These are phyloP conservation scores for Oscheius sp. DNA, from an alignment of 2,888 invertebrate species.

Conservation along the genomic window DNA sequence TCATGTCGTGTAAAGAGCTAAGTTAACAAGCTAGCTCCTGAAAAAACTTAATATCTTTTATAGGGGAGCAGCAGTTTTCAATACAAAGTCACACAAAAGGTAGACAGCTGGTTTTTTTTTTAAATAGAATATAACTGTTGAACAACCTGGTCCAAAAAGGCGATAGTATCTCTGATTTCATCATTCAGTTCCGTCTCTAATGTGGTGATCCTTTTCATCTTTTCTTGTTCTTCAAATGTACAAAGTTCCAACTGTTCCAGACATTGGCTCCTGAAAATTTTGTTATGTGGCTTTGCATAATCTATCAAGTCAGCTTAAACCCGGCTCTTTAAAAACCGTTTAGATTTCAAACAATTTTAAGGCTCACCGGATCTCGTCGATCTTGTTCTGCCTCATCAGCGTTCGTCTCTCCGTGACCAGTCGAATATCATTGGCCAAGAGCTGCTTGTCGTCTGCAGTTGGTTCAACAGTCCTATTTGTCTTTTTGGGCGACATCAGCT, in stretches of 20 bases:
- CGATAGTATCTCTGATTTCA: conserved; percentile 16
- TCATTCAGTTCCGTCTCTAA: conserved; percentile 20
- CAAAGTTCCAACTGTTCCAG: conserved; percentile 18
- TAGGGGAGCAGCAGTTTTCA: too few species aligned
- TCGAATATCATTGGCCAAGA: conserved; percentile 15
- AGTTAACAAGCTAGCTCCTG: too few species aligned
- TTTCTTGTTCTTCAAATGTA: conserved; percentile 11
- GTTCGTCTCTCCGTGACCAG: conserved; percentile 17
- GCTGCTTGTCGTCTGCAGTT: conserved; percentile 8
- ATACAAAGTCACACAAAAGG: too few species aligned
- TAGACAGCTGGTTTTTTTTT: neutral
- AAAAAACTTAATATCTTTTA: too few species aligned
- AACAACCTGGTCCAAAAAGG: conserved; percentile 17
- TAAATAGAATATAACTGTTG: neutral
- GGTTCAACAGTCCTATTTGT: conserved; percentile 27
- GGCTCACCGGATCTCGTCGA: conserved; percentile 6
- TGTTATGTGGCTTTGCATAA: too few species aligned
- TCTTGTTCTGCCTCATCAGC: conserved; percentile 15
- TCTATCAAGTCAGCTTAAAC: too few species aligned
- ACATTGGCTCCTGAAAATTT: neutral
- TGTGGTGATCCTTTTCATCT: neutral
- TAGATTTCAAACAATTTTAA: neutral
- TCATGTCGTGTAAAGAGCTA: too few species aligned
- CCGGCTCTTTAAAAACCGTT: neutral
- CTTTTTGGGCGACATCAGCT: conserved; percentile 28